Percentiles rank a stretch among this genome's conserved stretches.
phyloP scores from a whole-genome alignment of 2,113 vertebrate species.

The Semnopithecus entellus region DNA sequence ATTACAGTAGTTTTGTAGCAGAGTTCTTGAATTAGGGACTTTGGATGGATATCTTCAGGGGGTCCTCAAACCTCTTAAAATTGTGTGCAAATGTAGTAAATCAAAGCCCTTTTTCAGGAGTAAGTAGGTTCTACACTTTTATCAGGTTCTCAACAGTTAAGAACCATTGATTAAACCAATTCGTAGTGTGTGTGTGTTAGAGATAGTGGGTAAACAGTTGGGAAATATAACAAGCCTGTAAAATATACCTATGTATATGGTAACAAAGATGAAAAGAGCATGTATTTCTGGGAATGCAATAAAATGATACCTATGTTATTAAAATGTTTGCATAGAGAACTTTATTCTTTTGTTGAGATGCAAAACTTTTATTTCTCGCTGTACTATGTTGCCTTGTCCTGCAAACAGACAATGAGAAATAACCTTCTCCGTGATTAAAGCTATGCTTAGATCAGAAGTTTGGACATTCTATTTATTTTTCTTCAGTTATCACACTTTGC shows the following conservation, averaged over 20 bases:
- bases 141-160: background rate
- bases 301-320: background rate
- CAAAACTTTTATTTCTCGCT: slow-evolving; percentile 1
- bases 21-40: background rate
- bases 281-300: slow-evolving; percentile 20
- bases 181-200: background rate
- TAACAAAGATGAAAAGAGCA: slow-evolving; percentile 17
- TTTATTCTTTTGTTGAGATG: slow-evolving; percentile 42
- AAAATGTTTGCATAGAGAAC: background rate
- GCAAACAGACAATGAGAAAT: slow-evolving; percentile 23
- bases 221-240: background rate
- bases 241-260: slow-evolving; percentile 20
- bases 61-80: background rate
- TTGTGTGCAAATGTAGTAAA: background rate
- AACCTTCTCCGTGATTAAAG: background rate
- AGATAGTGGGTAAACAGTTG: slow-evolving; percentile 30
- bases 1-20: background rate
- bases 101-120: background rate
- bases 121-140: background rate
- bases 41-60: background rate
- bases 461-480: slow-evolving; percentile 30
- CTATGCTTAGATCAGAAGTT: background rate
- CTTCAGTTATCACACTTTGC: background rate
- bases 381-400: background rate
- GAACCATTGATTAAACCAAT: background rate